Evolutionary conservation across 2,888 invertebrate genomes (phyloP).

Genomic region (Macrophya alboannulata): DNA sequence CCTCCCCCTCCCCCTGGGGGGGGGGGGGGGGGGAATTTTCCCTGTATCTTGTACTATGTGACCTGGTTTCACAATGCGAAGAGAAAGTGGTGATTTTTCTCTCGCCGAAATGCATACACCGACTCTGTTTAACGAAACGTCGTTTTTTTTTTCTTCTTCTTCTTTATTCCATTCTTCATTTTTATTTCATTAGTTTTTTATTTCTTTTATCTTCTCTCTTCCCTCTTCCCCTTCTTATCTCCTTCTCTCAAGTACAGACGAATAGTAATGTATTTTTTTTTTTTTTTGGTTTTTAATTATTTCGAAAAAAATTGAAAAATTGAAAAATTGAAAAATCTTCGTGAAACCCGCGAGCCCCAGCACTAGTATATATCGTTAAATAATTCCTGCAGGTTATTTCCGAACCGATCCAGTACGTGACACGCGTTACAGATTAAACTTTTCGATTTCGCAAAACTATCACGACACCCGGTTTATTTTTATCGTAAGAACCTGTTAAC

Average conservation of each 20-base stretch:
- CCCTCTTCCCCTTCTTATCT: not conserved
- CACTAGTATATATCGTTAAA: slow-evolving; percentile 10
- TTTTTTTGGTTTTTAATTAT: no score
- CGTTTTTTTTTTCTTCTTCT: not conserved
- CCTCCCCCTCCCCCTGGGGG: not conserved
- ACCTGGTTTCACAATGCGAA: slow-evolving; percentile 49
- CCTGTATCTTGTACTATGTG: slow-evolving; percentile 40
- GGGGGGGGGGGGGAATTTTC: not conserved
- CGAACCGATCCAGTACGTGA: not conserved
- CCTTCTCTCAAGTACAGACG: not conserved
- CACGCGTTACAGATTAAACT: not conserved
- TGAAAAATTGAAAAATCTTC: no score
- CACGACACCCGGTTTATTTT: not conserved
- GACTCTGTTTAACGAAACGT: not conserved
- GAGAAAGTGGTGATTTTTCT: slow-evolving; percentile 51
- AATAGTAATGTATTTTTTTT: not conserved
- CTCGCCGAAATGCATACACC: slow-evolving; percentile 25
- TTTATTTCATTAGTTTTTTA: not conserved
- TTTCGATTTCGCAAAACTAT: slow-evolving; percentile 20
- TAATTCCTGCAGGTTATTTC: slow-evolving; percentile 4
- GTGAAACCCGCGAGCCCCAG: no score
- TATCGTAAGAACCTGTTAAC: slow-evolving; percentile 21
- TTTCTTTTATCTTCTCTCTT: not conserved
- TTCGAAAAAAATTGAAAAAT: no score
- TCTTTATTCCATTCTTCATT: not conserved